Conservation (phyloP, 2,888 invertebrate species). For the Panzeria rudis region DNA sequence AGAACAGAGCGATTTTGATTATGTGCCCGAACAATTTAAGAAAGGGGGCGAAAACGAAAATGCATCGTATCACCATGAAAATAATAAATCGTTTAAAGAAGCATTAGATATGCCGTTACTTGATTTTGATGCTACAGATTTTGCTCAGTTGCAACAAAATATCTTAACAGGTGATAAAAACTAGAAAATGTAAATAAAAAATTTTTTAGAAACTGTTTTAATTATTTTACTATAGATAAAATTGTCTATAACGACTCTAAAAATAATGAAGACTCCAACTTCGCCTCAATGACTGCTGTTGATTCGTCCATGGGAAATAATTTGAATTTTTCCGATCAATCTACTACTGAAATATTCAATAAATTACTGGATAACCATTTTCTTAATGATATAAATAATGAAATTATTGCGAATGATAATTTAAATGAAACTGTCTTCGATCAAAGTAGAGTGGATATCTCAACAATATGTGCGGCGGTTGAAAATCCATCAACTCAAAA, state of each 20-base stretch:
- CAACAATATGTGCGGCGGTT: constrained; percentile 31
- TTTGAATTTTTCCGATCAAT: constrained; percentile 52
- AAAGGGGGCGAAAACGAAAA: not conserved
- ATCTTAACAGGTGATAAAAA: constrained; percentile 17
- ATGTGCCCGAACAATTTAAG: constrained; percentile 30
- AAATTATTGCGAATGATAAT: constrained; percentile 1
- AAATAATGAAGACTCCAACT: constrained; percentile 52
- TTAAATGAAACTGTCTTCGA: constrained; percentile 33
- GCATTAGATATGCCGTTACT: constrained; percentile 74
- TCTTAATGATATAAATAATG: constrained; percentile 4
- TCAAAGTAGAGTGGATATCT: constrained; percentile 18
- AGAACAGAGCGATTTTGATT: constrained; percentile 66
- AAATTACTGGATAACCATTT: constrained; percentile 56
- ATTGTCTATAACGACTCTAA: not conserved
- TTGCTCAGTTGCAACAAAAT: constrained; percentile 22
- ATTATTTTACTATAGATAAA: constrained; percentile 47
- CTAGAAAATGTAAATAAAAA: not conserved
- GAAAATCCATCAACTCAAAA: constrained; percentile 7
- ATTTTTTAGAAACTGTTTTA: not conserved
- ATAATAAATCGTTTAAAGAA: constrained; percentile 67
- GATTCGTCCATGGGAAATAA: constrained; percentile 18
- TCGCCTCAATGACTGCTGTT: constrained; percentile 30
- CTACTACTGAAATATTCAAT: constrained; percentile 64
- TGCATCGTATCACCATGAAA: constrained; percentile 19
- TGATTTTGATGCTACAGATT: constrained; percentile 63